phyloP scores from a whole-genome alignment of 2,888 invertebrate genomes.

The Drosophila nr. fundita region DNA sequence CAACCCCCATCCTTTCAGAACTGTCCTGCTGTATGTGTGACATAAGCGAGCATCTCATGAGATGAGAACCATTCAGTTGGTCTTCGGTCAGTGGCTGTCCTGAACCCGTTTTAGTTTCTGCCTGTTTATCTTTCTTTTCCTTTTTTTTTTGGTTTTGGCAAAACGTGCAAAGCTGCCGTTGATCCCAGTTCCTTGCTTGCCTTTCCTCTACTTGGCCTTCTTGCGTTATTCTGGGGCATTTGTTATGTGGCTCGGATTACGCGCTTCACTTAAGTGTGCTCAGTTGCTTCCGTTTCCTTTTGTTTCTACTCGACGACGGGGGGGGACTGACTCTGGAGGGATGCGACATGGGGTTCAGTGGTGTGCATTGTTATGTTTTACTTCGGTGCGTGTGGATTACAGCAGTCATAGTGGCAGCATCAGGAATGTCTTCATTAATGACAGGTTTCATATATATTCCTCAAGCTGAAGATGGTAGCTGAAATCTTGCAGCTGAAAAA shows the following conservation, averaged over 20 bases:
- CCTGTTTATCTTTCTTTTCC: not conserved
- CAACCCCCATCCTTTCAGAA: slow-evolving; percentile 8
- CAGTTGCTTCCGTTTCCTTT: slow-evolving; percentile 72
- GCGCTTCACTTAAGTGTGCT: slow-evolving; percentile 81
- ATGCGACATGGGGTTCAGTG: slow-evolving; percentile 19
- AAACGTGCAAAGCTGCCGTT: slow-evolving; percentile 78
- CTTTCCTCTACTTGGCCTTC: slow-evolving; percentile 13
- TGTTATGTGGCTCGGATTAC: slow-evolving; percentile 80
- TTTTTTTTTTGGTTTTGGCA: slow-evolving; percentile 59
- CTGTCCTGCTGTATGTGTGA: slow-evolving; percentile 26
- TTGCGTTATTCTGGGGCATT: slow-evolving; percentile 53
- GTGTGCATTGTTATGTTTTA: slow-evolving; percentile 51
- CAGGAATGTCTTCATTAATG: slow-evolving; percentile 74
- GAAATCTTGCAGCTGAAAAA: slow-evolving; percentile 8
- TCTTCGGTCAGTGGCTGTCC: slow-evolving; percentile 38
- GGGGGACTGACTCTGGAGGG: slow-evolving; percentile 5
- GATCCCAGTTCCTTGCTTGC: slow-evolving; percentile 71
- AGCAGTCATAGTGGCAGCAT: slow-evolving; percentile 22
- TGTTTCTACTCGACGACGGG: slow-evolving; percentile 27
- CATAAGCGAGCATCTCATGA: slow-evolving; percentile 57
- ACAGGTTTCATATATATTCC: slow-evolving; percentile 52
- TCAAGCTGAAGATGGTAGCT: slow-evolving; percentile 4
- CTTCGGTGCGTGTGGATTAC: slow-evolving; percentile 59
- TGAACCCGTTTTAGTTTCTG: slow-evolving; percentile 8
- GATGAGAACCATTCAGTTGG: slow-evolving; percentile 38